Conservation (phyloP, 2,113 vertebrate species). For the Petaurus breviceps region DNA sequence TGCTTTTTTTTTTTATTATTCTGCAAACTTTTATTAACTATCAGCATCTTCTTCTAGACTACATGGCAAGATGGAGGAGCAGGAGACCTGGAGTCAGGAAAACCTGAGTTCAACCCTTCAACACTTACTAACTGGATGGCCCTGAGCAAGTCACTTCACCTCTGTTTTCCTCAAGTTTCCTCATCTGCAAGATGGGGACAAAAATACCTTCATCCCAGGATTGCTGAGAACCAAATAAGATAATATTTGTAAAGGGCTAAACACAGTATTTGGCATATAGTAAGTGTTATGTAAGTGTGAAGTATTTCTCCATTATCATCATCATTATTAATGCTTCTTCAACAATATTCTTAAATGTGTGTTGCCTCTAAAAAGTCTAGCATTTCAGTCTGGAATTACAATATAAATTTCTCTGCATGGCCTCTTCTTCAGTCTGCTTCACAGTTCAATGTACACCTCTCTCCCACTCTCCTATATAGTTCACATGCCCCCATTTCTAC, state of each 20-base stretch:
- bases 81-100: not conserved
- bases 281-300: not conserved
- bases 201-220: not conserved
- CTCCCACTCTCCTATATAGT: not conserved
- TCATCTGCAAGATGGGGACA: not conserved
- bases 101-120: not conserved
- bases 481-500: too few relatives aligned
- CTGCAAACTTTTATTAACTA: not conserved
- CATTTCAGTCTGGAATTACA: not conserved
- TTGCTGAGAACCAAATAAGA: not conserved
- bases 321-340: not conserved
- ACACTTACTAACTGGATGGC: not conserved
- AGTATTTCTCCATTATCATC: not conserved
- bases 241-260: not conserved
- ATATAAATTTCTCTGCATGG: not conserved
- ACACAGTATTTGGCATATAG: not conserved
- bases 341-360: not conserved
- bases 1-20: not conserved
- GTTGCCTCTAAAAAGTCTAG: not conserved
- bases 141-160: not conserved
- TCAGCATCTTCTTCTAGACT: not conserved
- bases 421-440: not conserved
- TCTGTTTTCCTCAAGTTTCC: not conserved
- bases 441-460: not conserved
- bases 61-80: not conserved